A percentile compares a stretch with the other conserved stretches of the same genome.
These are phyloP conservation scores for Cordilura impudica DNA, from an alignment of 2,888 invertebrate species.

Conservation along the genomic window DNA sequence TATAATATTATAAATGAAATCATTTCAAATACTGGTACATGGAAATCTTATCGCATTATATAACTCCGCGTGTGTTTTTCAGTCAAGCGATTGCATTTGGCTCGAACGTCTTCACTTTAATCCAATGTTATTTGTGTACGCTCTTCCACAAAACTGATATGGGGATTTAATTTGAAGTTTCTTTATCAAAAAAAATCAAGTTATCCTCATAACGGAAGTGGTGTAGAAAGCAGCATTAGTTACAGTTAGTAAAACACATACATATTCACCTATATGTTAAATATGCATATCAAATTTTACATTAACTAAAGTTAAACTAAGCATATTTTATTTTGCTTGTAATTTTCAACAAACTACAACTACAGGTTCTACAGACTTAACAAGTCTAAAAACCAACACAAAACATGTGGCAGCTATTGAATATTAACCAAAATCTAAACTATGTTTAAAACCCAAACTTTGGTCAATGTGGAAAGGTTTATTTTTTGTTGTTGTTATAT, in stretches of 20 bases:
- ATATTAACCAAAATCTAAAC: not conserved
- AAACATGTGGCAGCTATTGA: not conserved
- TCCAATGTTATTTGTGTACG: too few species aligned
- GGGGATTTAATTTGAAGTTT: too few species aligned
- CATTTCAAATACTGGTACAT: too few species aligned
- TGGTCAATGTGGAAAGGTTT: conserved; percentile 1
- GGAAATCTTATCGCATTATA: too few species aligned
- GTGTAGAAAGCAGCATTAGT: not conserved
- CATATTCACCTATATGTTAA: not conserved
- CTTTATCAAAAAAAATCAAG: too few species aligned
- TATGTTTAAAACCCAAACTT: not conserved
- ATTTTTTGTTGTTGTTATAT: too few species aligned
- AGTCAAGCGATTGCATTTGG: too few species aligned
- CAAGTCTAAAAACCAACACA: not conserved
- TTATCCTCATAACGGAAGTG: too few species aligned
- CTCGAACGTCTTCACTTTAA: too few species aligned
- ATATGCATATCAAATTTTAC: conserved; percentile 10
- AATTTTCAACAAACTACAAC: conserved; percentile 6
- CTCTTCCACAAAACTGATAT: too few species aligned
- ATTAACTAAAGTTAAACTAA: conserved; percentile 3
- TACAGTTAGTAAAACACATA: not conserved
- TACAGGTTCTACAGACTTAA: not conserved
- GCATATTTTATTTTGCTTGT: conserved; percentile 14
- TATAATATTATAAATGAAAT: too few species aligned
- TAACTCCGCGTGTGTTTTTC: too few species aligned